A percentile compares a stretch with the other conserved stretches of the same genome.
Evolutionary conservation across 2,113 vertebrate genomes (phyloP).

Genomic region (Forbesichthys papilliferus): DNA sequence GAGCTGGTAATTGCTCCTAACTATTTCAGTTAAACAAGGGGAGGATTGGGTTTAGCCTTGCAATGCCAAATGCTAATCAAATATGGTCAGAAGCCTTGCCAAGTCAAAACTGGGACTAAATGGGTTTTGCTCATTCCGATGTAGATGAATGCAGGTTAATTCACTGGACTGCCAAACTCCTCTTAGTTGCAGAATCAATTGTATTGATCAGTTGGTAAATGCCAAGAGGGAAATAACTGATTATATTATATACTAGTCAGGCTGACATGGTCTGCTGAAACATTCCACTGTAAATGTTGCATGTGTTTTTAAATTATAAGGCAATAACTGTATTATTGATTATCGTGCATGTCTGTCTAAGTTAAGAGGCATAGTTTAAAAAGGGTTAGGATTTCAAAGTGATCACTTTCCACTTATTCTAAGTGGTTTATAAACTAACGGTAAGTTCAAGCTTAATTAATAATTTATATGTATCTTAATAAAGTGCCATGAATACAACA

Average conservation of each 20-base stretch:
- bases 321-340: too few relatives aligned
- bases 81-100: slow-evolving; percentile 43
- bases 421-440: too few relatives aligned
- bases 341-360: too few relatives aligned
- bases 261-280: slow-evolving; percentile 60
- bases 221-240: slow-evolving; percentile 51
- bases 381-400: too few relatives aligned
- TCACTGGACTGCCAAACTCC: slow-evolving; percentile 34
- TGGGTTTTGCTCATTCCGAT: not conserved
- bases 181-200: slow-evolving; percentile 35
- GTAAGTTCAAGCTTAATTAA: too few relatives aligned
- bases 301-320: slow-evolving; percentile 34
- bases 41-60: slow-evolving; percentile 59
- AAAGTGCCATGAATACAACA: too few relatives aligned
- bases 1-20: slow-evolving; percentile 39
- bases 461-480: too few relatives aligned
- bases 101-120: slow-evolving; percentile 41
- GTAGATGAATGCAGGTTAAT: slow-evolving; percentile 35
- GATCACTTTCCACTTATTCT: too few relatives aligned
- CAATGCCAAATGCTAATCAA: slow-evolving; percentile 54
- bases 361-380: too few relatives aligned
- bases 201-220: slow-evolving; percentile 59
- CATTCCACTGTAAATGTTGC: slow-evolving; percentile 35
- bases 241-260: slow-evolving; percentile 27
- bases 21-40: slow-evolving; percentile 50